Base-by-base conservation (phyloP, 2,113 vertebrate species). In the Podocnemis expansa region DNA sequence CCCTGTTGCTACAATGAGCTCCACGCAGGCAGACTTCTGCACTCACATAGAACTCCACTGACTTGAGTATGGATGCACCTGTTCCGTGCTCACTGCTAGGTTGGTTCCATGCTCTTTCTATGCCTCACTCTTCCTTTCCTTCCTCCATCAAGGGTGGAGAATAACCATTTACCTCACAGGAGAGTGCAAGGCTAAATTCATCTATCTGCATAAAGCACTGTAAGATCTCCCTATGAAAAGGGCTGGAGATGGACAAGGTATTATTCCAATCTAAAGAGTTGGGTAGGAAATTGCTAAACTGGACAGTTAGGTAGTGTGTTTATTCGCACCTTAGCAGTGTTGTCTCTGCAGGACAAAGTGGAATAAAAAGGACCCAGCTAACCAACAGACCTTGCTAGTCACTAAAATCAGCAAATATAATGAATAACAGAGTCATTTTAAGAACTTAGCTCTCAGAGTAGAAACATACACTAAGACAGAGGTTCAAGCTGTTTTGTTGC, bases 1-100 rank as follows among this genome's bases (percentile, higher is more conserved):
- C 56, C 54, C 58, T 25, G 3, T 3, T 82, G 29, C 52, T 25
- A 1, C 1, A 10, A 11, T 3, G 0, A 76, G 6, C 3, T 21
- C 75, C 58, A 75, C 63, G 81, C 34, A 92, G 82, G 10, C 63
- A 78, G 5, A 79, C 29, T 10, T 38, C 17, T n/a, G 16, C 16
- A 7, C 43, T 80, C 58, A 25, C 17, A 45, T n/a, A 41, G 67
- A 73, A 22, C 21, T 19, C n/a, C 38, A 73, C n/a, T 22, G n/a
- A 41, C n/a, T 73, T 41, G 17, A 24, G 38, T 22, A 11, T n/a
- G 38, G 14, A 41, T 41, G n/a, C 21, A 24, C 21, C 21, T 73
- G 17, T 19, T 41, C 9, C 14, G 10, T 5, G 21, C n/a, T 73
- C n/a, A 41, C 24, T 41, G 34, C 67, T 38, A n/a, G 67, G 24